Evolutionary conservation across 2,797 vertebrate genomes (phyloP).

Genomic region (Melanogrammus aeglefinus): DNA sequence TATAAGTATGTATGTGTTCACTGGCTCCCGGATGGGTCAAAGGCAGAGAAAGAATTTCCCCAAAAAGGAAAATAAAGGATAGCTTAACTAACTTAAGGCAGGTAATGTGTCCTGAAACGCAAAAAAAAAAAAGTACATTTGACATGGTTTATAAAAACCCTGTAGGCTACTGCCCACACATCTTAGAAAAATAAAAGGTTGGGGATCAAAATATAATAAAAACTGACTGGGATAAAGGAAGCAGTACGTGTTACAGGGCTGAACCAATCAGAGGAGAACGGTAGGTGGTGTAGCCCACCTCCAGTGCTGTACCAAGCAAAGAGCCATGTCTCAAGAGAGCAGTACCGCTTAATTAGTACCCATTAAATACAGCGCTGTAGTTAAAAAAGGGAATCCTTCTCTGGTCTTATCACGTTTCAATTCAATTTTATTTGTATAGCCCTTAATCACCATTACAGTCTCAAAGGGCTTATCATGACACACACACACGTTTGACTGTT

Average conservation of each 20-base stretch:
- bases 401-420: constrained; percentile 31
- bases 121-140: too few species aligned
- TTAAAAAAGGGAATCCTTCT: constrained; percentile 54
- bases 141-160: too few species aligned
- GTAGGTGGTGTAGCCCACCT: constrained; percentile 16
- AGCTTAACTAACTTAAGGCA: too few species aligned
- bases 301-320: constrained; percentile 59
- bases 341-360: constrained; percentile 66
- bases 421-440: too few species aligned
- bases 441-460: too few species aligned
- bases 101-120: too few species aligned
- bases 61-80: too few species aligned
- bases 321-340: constrained; percentile 50
- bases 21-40: too few species aligned
- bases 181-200: too few species aligned
- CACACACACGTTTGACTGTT: neutral
- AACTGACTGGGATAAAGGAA: neutral
- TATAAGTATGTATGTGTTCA: too few species aligned
- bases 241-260: neutral
- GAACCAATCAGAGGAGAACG: constrained; percentile 11
- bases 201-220: neutral
- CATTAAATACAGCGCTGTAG: constrained; percentile 68
- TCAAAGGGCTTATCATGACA: neutral
- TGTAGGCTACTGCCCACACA: too few species aligned
- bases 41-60: too few species aligned